Conservation (phyloP, 2,113 vertebrate genomes). For the Paramormyrops kingsleyae region DNA sequence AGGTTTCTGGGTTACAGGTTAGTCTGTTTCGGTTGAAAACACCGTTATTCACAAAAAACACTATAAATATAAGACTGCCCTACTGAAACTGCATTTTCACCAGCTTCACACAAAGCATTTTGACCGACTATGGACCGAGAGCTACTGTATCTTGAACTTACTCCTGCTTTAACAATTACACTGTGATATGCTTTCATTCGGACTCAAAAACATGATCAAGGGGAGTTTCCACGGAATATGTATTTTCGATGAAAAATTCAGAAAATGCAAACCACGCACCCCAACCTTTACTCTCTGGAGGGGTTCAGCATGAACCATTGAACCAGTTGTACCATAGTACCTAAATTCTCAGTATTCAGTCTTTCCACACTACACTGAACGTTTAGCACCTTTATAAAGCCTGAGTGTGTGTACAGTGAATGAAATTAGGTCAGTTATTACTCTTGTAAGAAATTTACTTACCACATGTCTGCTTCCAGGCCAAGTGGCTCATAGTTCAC, state of each 20-base stretch:
- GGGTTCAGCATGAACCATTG: not conserved
- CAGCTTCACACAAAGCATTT: not conserved
- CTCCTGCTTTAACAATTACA: not conserved
- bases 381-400: not conserved
- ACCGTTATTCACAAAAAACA: not conserved
- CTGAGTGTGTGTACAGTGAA: not conserved
- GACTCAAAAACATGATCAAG: not conserved
- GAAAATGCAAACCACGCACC: not conserved
- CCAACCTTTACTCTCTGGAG: not conserved
- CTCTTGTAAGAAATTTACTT: slow-evolving; percentile 47
- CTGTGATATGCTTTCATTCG: not conserved
- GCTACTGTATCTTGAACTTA: not conserved
- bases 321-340: not conserved
- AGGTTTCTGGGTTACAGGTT: not conserved
- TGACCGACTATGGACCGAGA: not conserved
- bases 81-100: not conserved
- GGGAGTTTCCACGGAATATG: not conserved
- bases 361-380: not conserved
- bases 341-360: not conserved
- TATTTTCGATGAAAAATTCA: not conserved
- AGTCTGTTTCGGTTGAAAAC: not conserved
- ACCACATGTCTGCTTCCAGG: slow-evolving; percentile 97
- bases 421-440: not conserved
- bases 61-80: not conserved
- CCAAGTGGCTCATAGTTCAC: slow-evolving; percentile 96